These are phyloP conservation scores for Pteronotus mesoamericanus DNA, from an alignment of 2,797 vertebrate genomes.

Conservation along the genomic window DNA sequence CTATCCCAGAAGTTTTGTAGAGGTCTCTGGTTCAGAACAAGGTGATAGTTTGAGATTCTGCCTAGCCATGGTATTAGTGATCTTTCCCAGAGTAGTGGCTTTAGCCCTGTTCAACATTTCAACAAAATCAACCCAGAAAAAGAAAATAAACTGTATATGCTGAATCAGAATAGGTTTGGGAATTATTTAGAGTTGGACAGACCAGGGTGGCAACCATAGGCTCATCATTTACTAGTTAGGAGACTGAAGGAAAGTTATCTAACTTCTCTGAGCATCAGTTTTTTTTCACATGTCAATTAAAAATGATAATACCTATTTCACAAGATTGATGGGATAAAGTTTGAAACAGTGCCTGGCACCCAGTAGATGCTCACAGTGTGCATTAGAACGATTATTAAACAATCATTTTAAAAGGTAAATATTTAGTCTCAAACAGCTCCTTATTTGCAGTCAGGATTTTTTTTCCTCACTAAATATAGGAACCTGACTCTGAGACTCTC, in stretches of 20 bases:
- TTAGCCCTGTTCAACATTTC: background rate
- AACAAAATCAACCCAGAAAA: background rate
- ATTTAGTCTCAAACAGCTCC: background rate
- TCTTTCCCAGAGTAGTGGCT: background rate
- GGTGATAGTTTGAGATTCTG: background rate
- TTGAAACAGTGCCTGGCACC: background rate
- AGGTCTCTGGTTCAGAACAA: background rate
- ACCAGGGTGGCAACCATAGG: background rate
- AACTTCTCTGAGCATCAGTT: background rate
- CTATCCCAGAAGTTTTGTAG: background rate
- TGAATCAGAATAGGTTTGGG: background rate
- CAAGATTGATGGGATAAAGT: background rate
- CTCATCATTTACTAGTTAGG: background rate
- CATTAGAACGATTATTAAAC: background rate
- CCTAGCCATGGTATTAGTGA: background rate
- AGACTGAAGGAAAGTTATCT: background rate
- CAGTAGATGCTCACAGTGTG: background rate
- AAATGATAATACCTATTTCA: background rate
- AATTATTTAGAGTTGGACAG: background rate
- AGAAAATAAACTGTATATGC: background rate
- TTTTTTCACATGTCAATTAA: background rate
- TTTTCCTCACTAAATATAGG: background rate
- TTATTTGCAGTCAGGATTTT: background rate
- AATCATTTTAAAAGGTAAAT: slow-evolving; percentile 14
- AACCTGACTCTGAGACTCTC: background rate